Evolutionary conservation across 2,888 invertebrate genomes (phyloP), one percentile per base, ranked within the genome.

Genomic region (Macropis europaea): DNA sequence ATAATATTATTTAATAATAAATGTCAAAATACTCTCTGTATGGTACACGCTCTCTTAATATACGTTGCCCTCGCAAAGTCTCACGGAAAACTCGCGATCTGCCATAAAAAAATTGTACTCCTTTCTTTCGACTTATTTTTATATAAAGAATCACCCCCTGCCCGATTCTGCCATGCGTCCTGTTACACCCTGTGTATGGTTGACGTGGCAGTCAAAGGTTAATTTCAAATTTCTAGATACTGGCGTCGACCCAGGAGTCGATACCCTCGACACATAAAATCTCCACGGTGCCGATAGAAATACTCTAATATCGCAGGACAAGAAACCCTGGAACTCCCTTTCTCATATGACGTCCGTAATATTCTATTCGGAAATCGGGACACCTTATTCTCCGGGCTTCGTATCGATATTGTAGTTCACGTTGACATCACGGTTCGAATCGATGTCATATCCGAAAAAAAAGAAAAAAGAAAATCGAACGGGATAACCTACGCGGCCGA

Each of bases 331-430:
- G 17, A 30, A 7, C 6, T 6, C 4, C n/a, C n/a, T 9, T 4
- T 2, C 45, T 6, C 15, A 5, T 11, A 11, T 17, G 24, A 19
- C 40, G 38, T 9, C 26, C 22, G 59, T 52, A 73, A 73, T 70
- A 59, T 70, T 63, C 63, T 6, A 70, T 63, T 63, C 38, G 5
- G 9, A 32, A 59, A 45, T 42, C 48, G 59, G 28, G 43, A 68
- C 52, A 30, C 57, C 47, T 40, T 59, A 59, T 59, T 57, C 36
- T 40, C 22, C 9, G 19, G 56, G 30, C 56, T 59, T 15, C 26
- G 34, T 48, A 47, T 72, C 47, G 57, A 48, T 36, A 40, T 36
- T 40, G 40, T 47, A 7, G 6, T 32, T 26, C 38, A 15, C 26
- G 24, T 38, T 28, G 13, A 57, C 63, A 24, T 57, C 52, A 13